A percentile compares a stretch with the other conserved stretches of the same genome.
Conservation (phyloP, 1,140 invertebrate genomes). For the Coenobita brevimanus region DNA sequence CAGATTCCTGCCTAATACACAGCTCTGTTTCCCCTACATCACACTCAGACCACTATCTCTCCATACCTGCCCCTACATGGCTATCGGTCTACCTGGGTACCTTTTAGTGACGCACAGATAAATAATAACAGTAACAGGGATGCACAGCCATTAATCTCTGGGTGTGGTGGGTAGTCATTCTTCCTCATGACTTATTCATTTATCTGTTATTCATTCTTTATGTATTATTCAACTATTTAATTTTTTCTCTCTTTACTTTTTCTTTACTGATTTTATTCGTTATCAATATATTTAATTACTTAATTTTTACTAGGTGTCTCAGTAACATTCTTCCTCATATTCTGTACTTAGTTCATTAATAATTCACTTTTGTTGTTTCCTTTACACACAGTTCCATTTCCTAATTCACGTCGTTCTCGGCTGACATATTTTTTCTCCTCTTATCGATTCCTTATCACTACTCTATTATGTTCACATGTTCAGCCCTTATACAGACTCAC, state of each 20-base stretch:
- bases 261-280: background rate
- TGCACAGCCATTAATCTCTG: background rate
- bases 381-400: too few relatives aligned
- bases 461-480: too few relatives aligned
- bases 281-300: too few relatives aligned
- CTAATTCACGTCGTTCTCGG: background rate
- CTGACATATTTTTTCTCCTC: too few relatives aligned
- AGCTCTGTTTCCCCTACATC: too few relatives aligned
- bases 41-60: too few relatives aligned
- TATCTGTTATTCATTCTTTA: background rate
- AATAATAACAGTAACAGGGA: background rate
- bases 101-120: too few relatives aligned
- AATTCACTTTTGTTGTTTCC: background rate
- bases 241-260: background rate
- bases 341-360: background rate
- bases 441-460: too few relatives aligned
- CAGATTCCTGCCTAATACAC: too few relatives aligned
- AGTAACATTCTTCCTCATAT: background rate
- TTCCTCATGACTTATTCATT: background rate
- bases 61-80: too few relatives aligned
- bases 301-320: too few relatives aligned
- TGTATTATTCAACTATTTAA: background rate
- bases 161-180: background rate
- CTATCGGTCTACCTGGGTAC: too few relatives aligned
- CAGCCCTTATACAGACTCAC: background rate